Conservation (phyloP, 2,113 vertebrate species). For the Nibea coibor region DNA sequence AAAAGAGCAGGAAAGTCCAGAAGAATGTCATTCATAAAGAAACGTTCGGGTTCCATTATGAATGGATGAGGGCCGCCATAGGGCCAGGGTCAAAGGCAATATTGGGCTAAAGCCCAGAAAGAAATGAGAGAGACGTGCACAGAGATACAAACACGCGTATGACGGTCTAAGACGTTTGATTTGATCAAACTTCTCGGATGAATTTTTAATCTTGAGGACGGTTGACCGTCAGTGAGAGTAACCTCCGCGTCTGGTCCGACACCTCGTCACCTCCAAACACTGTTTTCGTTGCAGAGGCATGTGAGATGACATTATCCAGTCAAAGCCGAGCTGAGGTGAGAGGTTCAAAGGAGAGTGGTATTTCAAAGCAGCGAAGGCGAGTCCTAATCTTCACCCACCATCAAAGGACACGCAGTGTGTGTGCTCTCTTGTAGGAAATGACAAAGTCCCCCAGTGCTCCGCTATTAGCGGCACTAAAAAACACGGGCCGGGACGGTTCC, state of each 20-base stretch:
- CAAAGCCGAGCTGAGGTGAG: constrained; percentile 46
- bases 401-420: constrained; percentile 67
- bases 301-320: constrained; percentile 39
- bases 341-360: constrained; percentile 73
- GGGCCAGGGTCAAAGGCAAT: constrained; percentile 68
- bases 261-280: neutral
- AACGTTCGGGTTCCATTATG: constrained; percentile 66
- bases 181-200: neutral
- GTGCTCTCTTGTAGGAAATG: constrained; percentile 72
- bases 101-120: constrained; percentile 43
- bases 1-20: constrained; percentile 67
- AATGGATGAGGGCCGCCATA: constrained; percentile 52
- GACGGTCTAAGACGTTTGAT: neutral
- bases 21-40: constrained; percentile 78
- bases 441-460: constrained; percentile 65
- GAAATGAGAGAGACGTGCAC: constrained; percentile 9
- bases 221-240: neutral
- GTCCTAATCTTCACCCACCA: constrained; percentile 72
- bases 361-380: constrained; percentile 68
- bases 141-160: neutral
- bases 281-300: neutral
- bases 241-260: neutral
- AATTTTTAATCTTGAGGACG: too few species aligned
- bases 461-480: constrained; percentile 78
- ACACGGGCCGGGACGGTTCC: constrained; percentile 73